These are phyloP conservation scores for Saguinus midas DNA, from an alignment of 2,113 vertebrate genomes.

Conservation along the genomic window DNA sequence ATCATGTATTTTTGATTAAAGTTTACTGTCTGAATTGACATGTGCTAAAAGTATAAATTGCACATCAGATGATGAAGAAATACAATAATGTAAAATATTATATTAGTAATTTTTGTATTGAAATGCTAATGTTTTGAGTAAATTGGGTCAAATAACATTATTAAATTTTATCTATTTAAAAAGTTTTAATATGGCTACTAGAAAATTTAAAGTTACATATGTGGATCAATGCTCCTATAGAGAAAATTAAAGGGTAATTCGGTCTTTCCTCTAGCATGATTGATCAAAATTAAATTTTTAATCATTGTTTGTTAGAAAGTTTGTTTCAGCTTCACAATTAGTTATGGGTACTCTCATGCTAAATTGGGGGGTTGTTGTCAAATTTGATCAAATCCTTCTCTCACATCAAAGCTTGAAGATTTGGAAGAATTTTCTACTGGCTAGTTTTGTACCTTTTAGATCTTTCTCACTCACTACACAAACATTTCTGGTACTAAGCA, in stretches of 20 bases:
- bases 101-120: background rate
- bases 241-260: background rate
- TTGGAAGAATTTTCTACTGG: background rate
- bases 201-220: background rate
- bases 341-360: background rate
- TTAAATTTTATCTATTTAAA: background rate
- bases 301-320: background rate
- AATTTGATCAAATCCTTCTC: background rate
- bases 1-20: background rate
- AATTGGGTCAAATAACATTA: background rate
- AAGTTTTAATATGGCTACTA: background rate
- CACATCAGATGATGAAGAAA: background rate
- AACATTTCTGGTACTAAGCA: background rate
- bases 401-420: background rate
- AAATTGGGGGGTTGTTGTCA: background rate
- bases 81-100: background rate
- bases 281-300: background rate
- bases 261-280: background rate
- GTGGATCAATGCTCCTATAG: background rate
- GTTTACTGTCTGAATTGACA: background rate
- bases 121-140: background rate
- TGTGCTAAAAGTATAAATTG: background rate
- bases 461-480: background rate
- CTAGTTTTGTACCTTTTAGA: background rate
- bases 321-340: background rate